phyloP scores from a whole-genome alignment of 2,888 invertebrate genomes.

The Phengaris arion region DNA sequence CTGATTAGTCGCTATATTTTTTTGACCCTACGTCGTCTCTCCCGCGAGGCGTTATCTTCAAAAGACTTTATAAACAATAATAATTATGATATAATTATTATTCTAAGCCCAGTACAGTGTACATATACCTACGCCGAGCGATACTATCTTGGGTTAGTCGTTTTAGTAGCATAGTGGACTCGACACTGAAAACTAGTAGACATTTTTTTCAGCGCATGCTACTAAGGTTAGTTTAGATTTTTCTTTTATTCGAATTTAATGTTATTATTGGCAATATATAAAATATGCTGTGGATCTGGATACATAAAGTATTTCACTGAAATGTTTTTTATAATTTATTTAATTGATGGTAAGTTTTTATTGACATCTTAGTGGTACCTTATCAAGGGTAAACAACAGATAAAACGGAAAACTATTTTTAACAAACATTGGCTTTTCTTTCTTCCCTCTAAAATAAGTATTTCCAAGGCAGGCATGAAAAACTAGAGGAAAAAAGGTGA shows the following conservation, averaged over 20 bases:
- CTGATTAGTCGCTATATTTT: background rate
- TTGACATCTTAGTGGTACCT: too few species aligned
- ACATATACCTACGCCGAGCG: background rate
- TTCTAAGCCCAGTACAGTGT: background rate
- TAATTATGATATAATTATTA: constrained; percentile 9
- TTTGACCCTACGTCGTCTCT: constrained; percentile 7
- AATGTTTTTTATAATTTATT: background rate
- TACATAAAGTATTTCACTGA: background rate
- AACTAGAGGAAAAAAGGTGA: too few species aligned
- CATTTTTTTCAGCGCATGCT: constrained; percentile 4
- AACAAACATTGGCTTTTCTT: too few species aligned
- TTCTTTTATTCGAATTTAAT: background rate
- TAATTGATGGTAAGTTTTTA: background rate
- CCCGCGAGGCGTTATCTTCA: constrained; percentile 23
- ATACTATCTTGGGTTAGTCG: constrained; percentile 10
- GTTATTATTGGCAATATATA: background rate
- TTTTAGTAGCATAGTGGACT: constrained; percentile 10
- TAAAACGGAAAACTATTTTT: background rate
- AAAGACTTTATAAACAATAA: constrained; percentile 17
- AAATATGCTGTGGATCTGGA: too few species aligned
- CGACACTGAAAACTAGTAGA: constrained; percentile 5
- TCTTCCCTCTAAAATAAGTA: too few species aligned
- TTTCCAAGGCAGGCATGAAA: too few species aligned
- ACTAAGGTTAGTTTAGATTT: constrained; percentile 18
- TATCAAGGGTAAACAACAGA: background rate